These are phyloP conservation scores for Nudaria mundana DNA, from an alignment of 2,888 invertebrate species.

Conservation along the genomic window DNA sequence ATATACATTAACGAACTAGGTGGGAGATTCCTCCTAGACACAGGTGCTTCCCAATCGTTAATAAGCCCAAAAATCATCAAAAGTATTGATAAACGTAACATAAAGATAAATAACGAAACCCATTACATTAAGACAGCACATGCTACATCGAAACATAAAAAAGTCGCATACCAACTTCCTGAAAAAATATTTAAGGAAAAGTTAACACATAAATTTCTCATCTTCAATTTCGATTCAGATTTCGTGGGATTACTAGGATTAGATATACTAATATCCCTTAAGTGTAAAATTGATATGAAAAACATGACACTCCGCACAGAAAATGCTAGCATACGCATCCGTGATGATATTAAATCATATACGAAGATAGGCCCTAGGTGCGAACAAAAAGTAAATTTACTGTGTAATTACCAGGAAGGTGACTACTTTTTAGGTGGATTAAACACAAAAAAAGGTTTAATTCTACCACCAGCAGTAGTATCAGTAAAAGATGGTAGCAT, in stretches of 20 bases:
- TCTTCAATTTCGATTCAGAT: constrained; percentile 32
- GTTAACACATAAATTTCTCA: constrained; percentile 27
- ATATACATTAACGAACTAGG: constrained; percentile 23
- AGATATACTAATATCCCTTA: constrained; percentile 20
- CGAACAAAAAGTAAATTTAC: constrained; percentile 22
- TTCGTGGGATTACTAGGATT: constrained; percentile 30
- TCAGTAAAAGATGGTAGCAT: constrained; percentile 19
- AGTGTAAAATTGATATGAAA: constrained; percentile 30
- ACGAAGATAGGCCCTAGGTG: constrained; percentile 13
- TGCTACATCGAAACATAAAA: constrained; percentile 28
- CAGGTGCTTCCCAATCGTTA: constrained; percentile 25
- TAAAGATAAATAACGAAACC: constrained; percentile 29
- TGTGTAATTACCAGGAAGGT: constrained; percentile 20
- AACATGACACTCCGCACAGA: constrained; percentile 21
- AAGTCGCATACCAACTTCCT: constrained; percentile 24
- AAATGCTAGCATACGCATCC: constrained; percentile 17
- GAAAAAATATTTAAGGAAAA: constrained; percentile 21
- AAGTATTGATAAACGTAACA: constrained; percentile 1
- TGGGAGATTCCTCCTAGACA: constrained; percentile 29
- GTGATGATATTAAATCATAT: constrained; percentile 19
- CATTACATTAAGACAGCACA: constrained; percentile 57
- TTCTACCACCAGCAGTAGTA: constrained; percentile 17
- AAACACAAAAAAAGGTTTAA: constrained; percentile 15
- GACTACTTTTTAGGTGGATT: constrained; percentile 15
- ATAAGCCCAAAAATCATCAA: constrained; percentile 17